Conservation (phyloP, 1,140 invertebrate species). For the Triops longicaudatus region DNA sequence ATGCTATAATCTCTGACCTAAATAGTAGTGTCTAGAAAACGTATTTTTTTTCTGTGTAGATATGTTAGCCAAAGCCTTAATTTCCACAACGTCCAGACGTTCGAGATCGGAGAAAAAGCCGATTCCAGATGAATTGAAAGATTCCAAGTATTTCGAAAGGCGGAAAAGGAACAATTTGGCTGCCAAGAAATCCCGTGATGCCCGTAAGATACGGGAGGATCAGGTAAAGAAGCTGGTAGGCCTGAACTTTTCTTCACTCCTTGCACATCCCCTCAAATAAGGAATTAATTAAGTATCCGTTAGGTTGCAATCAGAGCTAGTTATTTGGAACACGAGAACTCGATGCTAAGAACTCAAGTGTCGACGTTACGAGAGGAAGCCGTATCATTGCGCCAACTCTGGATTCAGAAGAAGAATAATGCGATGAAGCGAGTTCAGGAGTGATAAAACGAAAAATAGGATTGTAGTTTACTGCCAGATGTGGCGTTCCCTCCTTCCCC, state of each 20-base stretch:
- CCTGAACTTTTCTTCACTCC: slow-evolving; percentile 24
- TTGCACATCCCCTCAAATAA: not conserved
- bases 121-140: slow-evolving; percentile 76
- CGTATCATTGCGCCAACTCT: slow-evolving; percentile 55
- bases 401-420: slow-evolving; percentile 37
- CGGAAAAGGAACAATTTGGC: slow-evolving; percentile 79
- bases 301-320: slow-evolving; percentile 70
- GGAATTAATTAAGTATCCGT: slow-evolving; percentile 27
- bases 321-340: slow-evolving; percentile 75
- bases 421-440: slow-evolving; percentile 20
- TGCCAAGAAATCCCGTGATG: slow-evolving; percentile 81
- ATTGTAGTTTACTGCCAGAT: not conserved
- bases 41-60: not conserved
- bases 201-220: slow-evolving; percentile 72
- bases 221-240: slow-evolving; percentile 46
- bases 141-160: slow-evolving; percentile 79
- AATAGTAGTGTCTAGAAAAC: not conserved
- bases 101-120: slow-evolving; percentile 74
- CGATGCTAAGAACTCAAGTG: slow-evolving; percentile 67
- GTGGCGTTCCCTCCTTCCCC: not conserved
- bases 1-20: not conserved
- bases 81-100: slow-evolving; percentile 34
- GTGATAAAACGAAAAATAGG: not conserved
- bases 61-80: slow-evolving; percentile 25
- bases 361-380: slow-evolving; percentile 69